These are phyloP conservation scores for Acrobasis repandana DNA, from an alignment of 2,888 invertebrate species.

Conservation along the genomic window DNA sequence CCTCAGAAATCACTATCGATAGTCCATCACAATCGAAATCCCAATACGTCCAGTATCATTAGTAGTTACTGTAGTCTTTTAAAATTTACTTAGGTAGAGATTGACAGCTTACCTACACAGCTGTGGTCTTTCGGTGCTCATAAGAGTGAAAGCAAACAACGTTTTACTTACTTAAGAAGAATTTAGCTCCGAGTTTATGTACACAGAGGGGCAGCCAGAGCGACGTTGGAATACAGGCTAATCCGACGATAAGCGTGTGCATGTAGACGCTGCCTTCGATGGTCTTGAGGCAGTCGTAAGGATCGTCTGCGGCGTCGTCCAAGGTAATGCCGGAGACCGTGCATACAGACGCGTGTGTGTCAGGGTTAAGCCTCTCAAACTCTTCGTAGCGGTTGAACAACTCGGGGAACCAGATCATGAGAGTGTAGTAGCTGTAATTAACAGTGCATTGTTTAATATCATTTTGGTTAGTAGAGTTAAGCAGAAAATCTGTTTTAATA, in stretches of 20 bases:
- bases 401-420: slow-evolving; percentile 97
- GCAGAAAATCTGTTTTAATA: too few relatives aligned
- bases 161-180: slow-evolving; percentile 88
- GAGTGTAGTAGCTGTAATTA: slow-evolving; percentile 90
- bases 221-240: slow-evolving; percentile 91
- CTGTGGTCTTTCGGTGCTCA: too few relatives aligned
- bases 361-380: slow-evolving; percentile 86
- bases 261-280: slow-evolving; percentile 87
- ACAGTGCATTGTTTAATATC: background rate
- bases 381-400: slow-evolving; percentile 92
- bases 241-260: slow-evolving; percentile 90
- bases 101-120: too few relatives aligned
- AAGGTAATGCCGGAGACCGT: slow-evolving; percentile 88
- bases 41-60: too few relatives aligned
- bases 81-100: too few relatives aligned
- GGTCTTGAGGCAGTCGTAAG: slow-evolving; percentile 84
- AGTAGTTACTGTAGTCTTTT: too few relatives aligned
- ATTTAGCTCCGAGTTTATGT: slow-evolving; percentile 90
- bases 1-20: too few relatives aligned
- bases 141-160: too few relatives aligned
- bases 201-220: slow-evolving; percentile 90
- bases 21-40: too few relatives aligned
- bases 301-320: slow-evolving; percentile 65
- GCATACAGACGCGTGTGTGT: slow-evolving; percentile 88
- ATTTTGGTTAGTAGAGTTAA: too few relatives aligned